These are phyloP conservation scores for Petromus typicus DNA, from an alignment of 2,113 vertebrate genomes.

Conservation along the genomic window DNA sequence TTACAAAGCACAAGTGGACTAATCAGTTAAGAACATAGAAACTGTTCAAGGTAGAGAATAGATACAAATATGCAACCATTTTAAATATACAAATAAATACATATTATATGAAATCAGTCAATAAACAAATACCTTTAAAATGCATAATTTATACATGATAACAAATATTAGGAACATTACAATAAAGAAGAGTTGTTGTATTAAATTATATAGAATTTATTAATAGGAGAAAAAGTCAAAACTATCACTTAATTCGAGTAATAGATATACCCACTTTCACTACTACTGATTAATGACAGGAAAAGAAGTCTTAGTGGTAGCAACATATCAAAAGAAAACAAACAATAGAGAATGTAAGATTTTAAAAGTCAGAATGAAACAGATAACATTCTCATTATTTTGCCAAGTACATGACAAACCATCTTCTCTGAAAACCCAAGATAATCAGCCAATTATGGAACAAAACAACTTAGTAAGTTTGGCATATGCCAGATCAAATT, in stretches of 20 bases:
- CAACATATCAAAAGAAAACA: not conserved
- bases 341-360: not conserved
- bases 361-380: not conserved
- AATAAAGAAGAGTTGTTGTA: not conserved
- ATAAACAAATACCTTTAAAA: not conserved
- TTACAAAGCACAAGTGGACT: not conserved
- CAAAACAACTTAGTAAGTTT: not conserved
- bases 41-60: not conserved
- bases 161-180: not conserved
- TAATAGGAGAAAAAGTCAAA: not conserved
- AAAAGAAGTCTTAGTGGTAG: not conserved
- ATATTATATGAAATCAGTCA: not conserved
- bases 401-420: not conserved
- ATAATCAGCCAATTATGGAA: not conserved
- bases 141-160: not conserved
- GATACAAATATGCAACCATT: not conserved
- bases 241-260: not conserved
- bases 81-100: not conserved
- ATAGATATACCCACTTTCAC: not conserved
- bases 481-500: not conserved
- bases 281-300: not conserved
- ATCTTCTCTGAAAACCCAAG: not conserved
- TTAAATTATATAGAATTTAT: not conserved
- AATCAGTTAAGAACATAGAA: not conserved
- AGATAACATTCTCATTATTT: not conserved